A percentile compares a stretch with the other conserved stretches of the same genome.
These are phyloP conservation scores for Enteromius argenteus DNA, from an alignment of 2,797 vertebrate genomes.

Conservation along the genomic window DNA sequence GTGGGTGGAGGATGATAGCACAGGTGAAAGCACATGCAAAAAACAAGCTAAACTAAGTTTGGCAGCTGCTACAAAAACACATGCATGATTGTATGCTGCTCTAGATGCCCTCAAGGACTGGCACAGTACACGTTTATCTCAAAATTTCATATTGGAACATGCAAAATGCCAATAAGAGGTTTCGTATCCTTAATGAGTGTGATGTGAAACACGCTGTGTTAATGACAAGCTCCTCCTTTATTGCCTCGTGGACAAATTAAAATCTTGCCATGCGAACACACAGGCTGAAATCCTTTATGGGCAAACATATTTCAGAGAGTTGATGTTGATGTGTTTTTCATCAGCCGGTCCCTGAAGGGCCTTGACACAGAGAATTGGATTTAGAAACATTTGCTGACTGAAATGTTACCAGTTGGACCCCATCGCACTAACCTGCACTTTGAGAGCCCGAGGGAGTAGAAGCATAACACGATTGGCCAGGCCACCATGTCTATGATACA, in stretches of 20 bases:
- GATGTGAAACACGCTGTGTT: constrained; percentile 21
- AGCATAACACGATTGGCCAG: constrained; percentile 29
- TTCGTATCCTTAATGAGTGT: constrained; percentile 10
- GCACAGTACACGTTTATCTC: constrained; percentile 29
- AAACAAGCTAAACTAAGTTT: constrained; percentile 49
- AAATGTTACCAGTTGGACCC: constrained; percentile 38
- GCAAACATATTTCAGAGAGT: constrained; percentile 50
- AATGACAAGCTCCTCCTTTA: constrained; percentile 27
- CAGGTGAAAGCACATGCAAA: constrained; percentile 31
- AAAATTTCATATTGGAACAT: constrained; percentile 30
- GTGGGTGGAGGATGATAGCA: constrained; percentile 5
- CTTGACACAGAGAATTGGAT: constrained; percentile 55
- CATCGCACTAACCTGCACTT: constrained; percentile 44
- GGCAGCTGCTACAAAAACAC: constrained; percentile 43
- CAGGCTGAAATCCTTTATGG: constrained; percentile 38
- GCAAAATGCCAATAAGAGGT: constrained; percentile 34
- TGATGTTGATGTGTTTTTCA: constrained; percentile 50
- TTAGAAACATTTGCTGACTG: constrained; percentile 60
- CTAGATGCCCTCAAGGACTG: constrained; percentile 8
- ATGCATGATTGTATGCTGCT: not conserved
- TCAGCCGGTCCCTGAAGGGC: constrained; percentile 44
- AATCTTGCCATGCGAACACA: constrained; percentile 22
- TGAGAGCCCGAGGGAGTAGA: constrained; percentile 25
- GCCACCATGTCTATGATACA: constrained; percentile 14
- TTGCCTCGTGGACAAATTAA: constrained; percentile 18